Evolutionary conservation across 2,797 vertebrate genomes (phyloP), one percentile per base, ranked within the genome.

Genomic region (Enteromius radiatus): DNA sequence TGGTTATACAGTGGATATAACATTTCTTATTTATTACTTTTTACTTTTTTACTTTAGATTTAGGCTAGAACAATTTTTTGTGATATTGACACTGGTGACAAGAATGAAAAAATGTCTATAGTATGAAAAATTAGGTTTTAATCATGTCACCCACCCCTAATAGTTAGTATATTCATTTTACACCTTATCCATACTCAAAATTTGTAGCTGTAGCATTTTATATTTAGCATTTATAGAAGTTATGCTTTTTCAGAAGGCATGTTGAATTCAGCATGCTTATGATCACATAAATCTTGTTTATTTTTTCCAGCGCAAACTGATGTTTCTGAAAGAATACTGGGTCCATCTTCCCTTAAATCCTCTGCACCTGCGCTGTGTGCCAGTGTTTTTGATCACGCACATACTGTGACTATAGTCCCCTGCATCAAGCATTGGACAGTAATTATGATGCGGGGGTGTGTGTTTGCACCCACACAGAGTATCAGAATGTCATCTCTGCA

Each of bases 381-480:
- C 36, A 45, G 45, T 43, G 75, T 67, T 76, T 82, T 28, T 75
- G 71, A 54, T 26, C 56, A 36, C 9, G 21, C 41, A 74, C 45
- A 28, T 52, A 31, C 70, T 74, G 74, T 78, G 67, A 70, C 68
- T 79, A 41, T 69, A 63, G 65, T 41, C n/a, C 33, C 70, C 67
- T 83, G 79, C 75, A 45, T 78, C 52, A 74, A 82, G 68, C 88
- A 91, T 89, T 43, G 88, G 89, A 89, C 69, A 76, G 78, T 94
- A 94, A 94, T 94, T 94, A 92, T 89, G 85, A 74, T 87, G 87
- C 79, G 84, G 87, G 88, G 90, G 87, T 90, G 90, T 87, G 86
- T 81, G 89, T 88, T 85, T 89, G 88, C 88, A 87, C 87, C 92
- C 92, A 92, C 93, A 91, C 92, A 92, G 14, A 31, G 85, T 75